Evolutionary conservation across 2,797 vertebrate species (phyloP).

Genomic region (Notolabrus celidotus): DNA sequence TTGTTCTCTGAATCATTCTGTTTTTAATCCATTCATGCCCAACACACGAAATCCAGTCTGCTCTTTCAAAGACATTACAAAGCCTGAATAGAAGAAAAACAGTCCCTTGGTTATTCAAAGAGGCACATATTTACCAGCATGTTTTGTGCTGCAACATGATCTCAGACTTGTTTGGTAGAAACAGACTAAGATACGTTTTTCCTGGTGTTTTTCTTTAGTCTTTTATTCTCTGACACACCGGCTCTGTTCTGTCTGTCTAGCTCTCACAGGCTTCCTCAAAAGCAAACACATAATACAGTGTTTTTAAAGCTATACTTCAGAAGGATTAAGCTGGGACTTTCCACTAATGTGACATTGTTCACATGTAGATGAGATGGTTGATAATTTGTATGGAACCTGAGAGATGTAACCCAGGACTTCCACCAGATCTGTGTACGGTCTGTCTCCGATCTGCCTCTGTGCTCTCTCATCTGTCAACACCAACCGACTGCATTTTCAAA

Average conservation of each 20-base stretch:
- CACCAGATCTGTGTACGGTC: no score
- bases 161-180: no score
- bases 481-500: no score
- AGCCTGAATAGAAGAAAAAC: no score
- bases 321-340: constrained; percentile 1
- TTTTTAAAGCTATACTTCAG: background rate
- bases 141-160: constrained; percentile 14
- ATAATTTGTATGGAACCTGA: constrained; percentile 6
- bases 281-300: background rate
- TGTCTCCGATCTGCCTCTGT: no score
- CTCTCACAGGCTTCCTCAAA: constrained; percentile 1
- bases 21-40: no score
- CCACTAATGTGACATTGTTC: background rate
- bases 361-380: constrained; percentile 1
- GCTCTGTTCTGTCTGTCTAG: constrained; percentile 10
- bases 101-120: no score
- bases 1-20: no score
- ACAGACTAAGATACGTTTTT: constrained; percentile 10
- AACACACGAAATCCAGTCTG: no score
- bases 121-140: background rate
- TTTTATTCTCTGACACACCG: constrained; percentile 18
- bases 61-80: no score
- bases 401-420: background rate
- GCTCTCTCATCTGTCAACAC: no score
- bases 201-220: constrained; percentile 38